Percentiles rank a stretch among this genome's conserved stretches.
phyloP scores from a whole-genome alignment of 2,888 invertebrate genomes.

The Lasioglossum zephyrum region DNA sequence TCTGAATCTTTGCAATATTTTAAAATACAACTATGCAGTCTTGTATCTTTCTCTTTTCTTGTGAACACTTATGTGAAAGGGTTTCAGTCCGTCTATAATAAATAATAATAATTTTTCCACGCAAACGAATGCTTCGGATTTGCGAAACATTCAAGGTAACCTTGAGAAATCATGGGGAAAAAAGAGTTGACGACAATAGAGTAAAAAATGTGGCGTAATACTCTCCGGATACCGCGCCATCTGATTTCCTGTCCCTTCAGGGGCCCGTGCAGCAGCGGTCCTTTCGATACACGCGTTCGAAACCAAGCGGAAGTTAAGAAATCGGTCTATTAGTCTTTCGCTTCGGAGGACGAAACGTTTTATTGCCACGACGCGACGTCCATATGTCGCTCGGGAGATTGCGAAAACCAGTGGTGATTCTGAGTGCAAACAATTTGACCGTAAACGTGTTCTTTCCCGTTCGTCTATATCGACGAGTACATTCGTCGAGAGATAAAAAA shows the following conservation, averaged over 20 bases:
- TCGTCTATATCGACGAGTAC: not conserved
- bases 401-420: not conserved
- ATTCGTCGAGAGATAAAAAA: not conserved
- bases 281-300: not conserved
- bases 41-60: too few species aligned
- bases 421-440: not conserved
- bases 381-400: not conserved
- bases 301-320: not conserved
- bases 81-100: too few species aligned
- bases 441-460: not conserved
- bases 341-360: not conserved
- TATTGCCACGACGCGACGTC: constrained; percentile 1
- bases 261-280: not conserved
- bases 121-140: not conserved
- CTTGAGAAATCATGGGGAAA: too few species aligned
- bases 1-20: too few species aligned
- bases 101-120: not conserved
- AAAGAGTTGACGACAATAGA: too few species aligned
- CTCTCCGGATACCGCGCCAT: not conserved
- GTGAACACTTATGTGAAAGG: too few species aligned
- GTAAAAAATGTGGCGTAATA: not conserved
- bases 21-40: too few species aligned
- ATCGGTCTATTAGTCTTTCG: not conserved
- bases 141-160: too few species aligned
- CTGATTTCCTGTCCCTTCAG: not conserved